Evolutionary conservation across 2,888 invertebrate genomes (phyloP).

Genomic region (Epiblema foenella): DNA sequence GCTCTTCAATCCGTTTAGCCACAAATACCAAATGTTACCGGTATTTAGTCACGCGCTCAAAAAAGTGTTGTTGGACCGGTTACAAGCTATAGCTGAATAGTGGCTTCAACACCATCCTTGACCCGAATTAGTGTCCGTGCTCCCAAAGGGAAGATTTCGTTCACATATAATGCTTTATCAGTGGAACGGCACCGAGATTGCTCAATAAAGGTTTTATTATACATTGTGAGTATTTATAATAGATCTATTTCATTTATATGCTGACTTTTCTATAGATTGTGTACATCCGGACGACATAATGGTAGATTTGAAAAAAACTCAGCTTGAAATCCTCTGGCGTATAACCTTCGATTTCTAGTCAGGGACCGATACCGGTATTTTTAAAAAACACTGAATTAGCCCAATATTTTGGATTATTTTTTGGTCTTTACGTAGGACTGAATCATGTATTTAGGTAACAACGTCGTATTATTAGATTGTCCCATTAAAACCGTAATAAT

Average conservation of each 20-base stretch:
- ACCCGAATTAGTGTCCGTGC: conserved; percentile 31
- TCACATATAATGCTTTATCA: conserved; percentile 32
- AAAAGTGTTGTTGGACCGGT: conserved; percentile 38
- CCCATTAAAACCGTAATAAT: no score
- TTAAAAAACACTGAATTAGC: no score
- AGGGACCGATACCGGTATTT: no score
- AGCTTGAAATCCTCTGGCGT: background rate
- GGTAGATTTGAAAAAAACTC: no score
- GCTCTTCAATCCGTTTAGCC: conserved; percentile 34
- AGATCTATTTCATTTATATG: background rate
- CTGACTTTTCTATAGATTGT: background rate
- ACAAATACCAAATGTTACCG: conserved; percentile 31
- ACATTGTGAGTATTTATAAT: background rate
- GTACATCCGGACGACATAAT: no score
- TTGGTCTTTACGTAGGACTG: no score
- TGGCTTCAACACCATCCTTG: conserved; percentile 33
- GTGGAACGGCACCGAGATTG: background rate
- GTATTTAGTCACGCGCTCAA: conserved; percentile 40
- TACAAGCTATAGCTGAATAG: conserved; percentile 20
- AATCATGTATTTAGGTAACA: no score
- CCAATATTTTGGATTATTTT: no score
- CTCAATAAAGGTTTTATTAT: background rate
- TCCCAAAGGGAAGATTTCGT: conserved; percentile 29
- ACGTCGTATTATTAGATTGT: no score
- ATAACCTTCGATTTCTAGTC: background rate